Evolutionary conservation across 1,140 invertebrate genomes (phyloP).

Genomic region (Dolichoris vasculosae): DNA sequence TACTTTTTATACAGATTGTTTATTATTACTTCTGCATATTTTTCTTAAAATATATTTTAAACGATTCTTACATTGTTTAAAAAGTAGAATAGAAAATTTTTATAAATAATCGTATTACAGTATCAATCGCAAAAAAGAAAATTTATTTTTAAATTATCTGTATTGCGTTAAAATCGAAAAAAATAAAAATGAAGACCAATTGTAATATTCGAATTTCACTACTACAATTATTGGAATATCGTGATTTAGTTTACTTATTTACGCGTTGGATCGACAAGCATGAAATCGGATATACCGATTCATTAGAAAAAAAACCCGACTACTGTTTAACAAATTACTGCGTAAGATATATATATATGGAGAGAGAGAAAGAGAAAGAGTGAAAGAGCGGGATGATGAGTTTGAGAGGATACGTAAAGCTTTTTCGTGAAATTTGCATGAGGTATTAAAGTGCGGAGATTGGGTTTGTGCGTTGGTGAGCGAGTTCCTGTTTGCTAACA

Average conservation of each 20-base stretch:
- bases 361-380: conserved; percentile 44
- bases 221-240: neutral
- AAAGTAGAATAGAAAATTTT: too few relatives aligned
- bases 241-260: neutral
- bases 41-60: too few relatives aligned
- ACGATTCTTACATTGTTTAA: too few relatives aligned
- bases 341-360: too few relatives aligned
- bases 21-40: too few relatives aligned
- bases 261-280: conserved; percentile 32
- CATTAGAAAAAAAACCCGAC: conserved; percentile 72
- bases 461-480: conserved; percentile 61
- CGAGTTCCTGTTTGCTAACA: conserved; percentile 73
- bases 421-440: conserved; percentile 74
- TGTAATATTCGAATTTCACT: conserved; percentile 23
- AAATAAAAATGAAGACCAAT: too few relatives aligned
- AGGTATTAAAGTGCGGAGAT: conserved; percentile 75
- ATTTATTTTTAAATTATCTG: neutral
- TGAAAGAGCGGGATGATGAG: conserved; percentile 19
- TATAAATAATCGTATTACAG: too few relatives aligned
- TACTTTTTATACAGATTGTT: too few relatives aligned
- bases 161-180: conserved; percentile 25
- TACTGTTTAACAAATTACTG: conserved; percentile 60
- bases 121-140: conserved; percentile 24
- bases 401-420: conserved; percentile 57
- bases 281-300: conserved; percentile 73